Evolutionary conservation across 2,113 vertebrate genomes (phyloP), one percentile per base, ranked within the genome.

Genomic region (Sminthopsis crassicaudata): DNA sequence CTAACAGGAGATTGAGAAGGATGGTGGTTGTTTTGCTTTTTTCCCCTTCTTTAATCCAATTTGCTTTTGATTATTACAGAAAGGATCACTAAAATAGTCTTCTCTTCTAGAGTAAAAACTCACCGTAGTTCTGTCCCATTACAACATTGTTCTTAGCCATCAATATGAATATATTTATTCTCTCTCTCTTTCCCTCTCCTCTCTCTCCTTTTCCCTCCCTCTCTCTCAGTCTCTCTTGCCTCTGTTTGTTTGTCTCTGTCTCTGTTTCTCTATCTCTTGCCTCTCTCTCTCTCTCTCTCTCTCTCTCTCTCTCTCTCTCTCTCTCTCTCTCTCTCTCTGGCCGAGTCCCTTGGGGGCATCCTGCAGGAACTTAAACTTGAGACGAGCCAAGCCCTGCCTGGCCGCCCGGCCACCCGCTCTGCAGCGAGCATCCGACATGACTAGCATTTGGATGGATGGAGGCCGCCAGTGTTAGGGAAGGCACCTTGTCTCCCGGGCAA

Each of bases 401-500:
- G 84, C 36, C 0, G 23, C 53, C 90, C 89, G 30, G 60, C 36
- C 60, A n/a, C 60, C 26, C 89, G 90, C 95, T 95, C 67, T 90
- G 95, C 91, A 60, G 46, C 52, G 90, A 91, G 84, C 96, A n/a
- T 92, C 95, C 5, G 19, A 90, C 96, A 89, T n/a, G 88, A 89
- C 90, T 93, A 48, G 53, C 53, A 50, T 89, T 89, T 84, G 96
- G 90, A 48, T 0, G 67, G 42, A 53, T 25, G 88, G 51, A 22
- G 92, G 50, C 93, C 3, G 84, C 95, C 95, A 0, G 2, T 89
- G 91, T 24, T 84, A 46, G 94, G 67, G 2, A 46, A 92, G 55
- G 67, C 95, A 76, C 6, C 27, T 48, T 91, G 94, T 98, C 97
- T 97, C 97, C 98, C 92, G 92, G 96, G 97, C 97, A 98, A 98